Evolutionary conservation across 2,888 invertebrate genomes (phyloP), one percentile per base, ranked within the genome.

Genomic region (Hemicrepidius hirtus): DNA sequence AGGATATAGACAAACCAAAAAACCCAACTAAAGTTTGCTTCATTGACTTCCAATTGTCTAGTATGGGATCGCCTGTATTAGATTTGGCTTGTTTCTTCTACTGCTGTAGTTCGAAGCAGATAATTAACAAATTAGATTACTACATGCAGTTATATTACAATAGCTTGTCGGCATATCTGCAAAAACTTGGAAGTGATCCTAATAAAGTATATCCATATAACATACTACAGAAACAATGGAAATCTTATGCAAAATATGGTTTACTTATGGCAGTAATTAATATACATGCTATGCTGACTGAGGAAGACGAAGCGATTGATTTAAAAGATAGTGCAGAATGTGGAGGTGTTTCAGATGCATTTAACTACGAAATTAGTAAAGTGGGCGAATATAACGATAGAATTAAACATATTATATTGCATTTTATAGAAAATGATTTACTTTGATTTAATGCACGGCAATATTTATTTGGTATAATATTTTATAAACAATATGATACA

Each of bases 71-170:
- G 21, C 82, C 83, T 0, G 82, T 80, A 5, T 73, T 77, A 32
- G 86, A 86, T 68, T 63, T 86, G 37, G 75, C 82, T 3, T 85
- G 85, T 71, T 79, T 82, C 74, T 75, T 86, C 12, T 85, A 82
- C 68, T 81, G 82, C 3, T 82, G 82, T 32, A 79, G 80, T 10
- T 74, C 79, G 1, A 80, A 80, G 57, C 77, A 81, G 12, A 65
- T 81, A 9, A 77, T 85, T 3, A 72, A 80, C 41, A 73, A 83
- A 21, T 79, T 80, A 6, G 79, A 85, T 24, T 57, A 80, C 24
- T 79, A 82, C 21, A 69, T 86, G 9, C 66, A 79, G 21, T 71
- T 81, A 12, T 86, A 86, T 74, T 76, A 85, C 72, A 69, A 81
- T 16, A 80, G 81, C 4, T 75, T 86, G n/a, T 55, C 55, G 6